Evolutionary conservation across 2,797 vertebrate genomes (phyloP).

Genomic region (Sebastes kiyomatsui): DNA sequence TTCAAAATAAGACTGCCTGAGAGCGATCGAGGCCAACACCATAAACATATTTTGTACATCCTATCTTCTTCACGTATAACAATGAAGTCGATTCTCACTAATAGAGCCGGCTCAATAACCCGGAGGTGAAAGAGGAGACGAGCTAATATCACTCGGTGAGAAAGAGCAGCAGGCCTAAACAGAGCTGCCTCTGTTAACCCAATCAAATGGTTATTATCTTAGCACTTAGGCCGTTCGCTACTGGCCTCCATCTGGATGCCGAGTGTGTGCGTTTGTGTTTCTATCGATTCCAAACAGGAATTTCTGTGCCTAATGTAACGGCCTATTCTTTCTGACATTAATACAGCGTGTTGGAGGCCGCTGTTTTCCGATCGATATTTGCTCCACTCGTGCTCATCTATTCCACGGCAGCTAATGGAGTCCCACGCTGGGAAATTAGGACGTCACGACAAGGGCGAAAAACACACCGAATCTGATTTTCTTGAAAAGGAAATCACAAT

Average conservation of each 20-base stretch:
- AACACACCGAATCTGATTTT: slow-evolving; percentile 1
- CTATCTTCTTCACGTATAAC: slow-evolving; percentile 23
- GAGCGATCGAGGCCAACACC: background rate
- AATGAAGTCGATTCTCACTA: slow-evolving; percentile 47
- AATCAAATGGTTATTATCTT: slow-evolving; percentile 75
- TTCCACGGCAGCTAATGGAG: slow-evolving; percentile 68
- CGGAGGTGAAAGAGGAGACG: slow-evolving; percentile 60
- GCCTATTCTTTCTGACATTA: slow-evolving; percentile 69
- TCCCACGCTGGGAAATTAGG: slow-evolving; percentile 58
- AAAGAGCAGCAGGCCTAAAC: slow-evolving; percentile 55
- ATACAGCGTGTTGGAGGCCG: slow-evolving; percentile 49
- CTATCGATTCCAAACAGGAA: slow-evolving; percentile 65
- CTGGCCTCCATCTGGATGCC: slow-evolving; percentile 36
- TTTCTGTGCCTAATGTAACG: slow-evolving; percentile 64
- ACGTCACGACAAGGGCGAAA: slow-evolving; percentile 19
- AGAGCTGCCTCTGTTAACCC: slow-evolving; percentile 70
- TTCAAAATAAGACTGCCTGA: background rate
- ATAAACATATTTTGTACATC: slow-evolving; percentile 30
- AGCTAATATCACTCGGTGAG: slow-evolving; percentile 45
- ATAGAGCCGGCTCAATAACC: slow-evolving; percentile 53
- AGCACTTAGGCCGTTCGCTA: slow-evolving; percentile 57
- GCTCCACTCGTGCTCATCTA: slow-evolving; percentile 37
- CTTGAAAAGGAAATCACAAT: background rate
- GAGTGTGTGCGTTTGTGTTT: slow-evolving; percentile 24
- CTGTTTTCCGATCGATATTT: slow-evolving; percentile 57